Evolutionary conservation across 2,113 vertebrate genomes (phyloP).

Genomic region (Burhinus bistriatus): DNA sequence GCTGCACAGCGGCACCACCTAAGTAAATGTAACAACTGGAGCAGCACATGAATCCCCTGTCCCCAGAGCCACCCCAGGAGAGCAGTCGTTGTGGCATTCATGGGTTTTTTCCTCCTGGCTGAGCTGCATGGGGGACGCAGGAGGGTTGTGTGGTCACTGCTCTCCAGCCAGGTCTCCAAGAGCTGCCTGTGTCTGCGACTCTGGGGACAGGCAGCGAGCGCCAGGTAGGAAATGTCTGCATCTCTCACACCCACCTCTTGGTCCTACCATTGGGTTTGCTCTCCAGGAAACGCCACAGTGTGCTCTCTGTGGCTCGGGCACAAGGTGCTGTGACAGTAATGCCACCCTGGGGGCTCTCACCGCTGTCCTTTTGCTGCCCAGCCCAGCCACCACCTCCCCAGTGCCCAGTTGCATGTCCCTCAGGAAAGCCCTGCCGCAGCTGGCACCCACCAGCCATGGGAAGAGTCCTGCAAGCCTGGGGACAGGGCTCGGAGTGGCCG

Average conservation of each 20-base stretch:
- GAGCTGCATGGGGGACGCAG: not conserved
- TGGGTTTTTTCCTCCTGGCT: not conserved
- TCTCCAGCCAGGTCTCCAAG: not conserved
- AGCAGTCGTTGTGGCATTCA: fast-evolving
- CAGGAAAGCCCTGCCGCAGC: not conserved
- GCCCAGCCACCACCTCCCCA: not conserved
- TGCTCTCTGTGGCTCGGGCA: not conserved
- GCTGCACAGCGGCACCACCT: not conserved
- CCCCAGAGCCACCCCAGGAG: not conserved
- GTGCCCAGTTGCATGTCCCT: not conserved
- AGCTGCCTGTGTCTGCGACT: not conserved
- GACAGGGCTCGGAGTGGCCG: fast-evolving
- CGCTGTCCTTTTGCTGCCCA: not conserved
- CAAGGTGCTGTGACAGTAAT: not conserved
- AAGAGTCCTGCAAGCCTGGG: not conserved
- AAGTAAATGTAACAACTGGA: not conserved
- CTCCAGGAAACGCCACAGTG: fast-evolving
- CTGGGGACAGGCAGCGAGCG: not conserved
- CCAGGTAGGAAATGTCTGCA: not conserved
- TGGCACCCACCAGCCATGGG: not conserved
- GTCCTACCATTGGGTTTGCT: not conserved
- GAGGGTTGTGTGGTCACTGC: not conserved
- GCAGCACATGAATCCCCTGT: not conserved
- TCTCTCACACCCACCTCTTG: not conserved
- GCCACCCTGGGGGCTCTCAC: not conserved